Evolutionary conservation across 2,113 vertebrate species (phyloP).

Genomic region (Typhlomys cinereus): DNA sequence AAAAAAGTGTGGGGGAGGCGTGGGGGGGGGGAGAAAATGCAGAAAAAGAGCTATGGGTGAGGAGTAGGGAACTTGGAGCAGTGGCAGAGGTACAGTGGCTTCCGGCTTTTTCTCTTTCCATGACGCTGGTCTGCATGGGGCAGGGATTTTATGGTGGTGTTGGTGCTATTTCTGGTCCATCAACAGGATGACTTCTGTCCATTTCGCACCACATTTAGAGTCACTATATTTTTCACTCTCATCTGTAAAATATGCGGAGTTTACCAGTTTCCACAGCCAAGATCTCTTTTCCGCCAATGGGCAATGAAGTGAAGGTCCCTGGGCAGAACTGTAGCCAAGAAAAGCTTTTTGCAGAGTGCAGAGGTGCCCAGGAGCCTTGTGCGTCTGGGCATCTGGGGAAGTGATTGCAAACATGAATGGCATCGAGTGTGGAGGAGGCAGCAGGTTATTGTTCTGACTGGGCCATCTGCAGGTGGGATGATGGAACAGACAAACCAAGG

Average conservation of each 20-base stretch:
- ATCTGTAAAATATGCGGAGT: conserved; percentile 73
- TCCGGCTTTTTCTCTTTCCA: conserved; percentile 78
- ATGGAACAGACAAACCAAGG: neutral
- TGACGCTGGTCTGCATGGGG: conserved; percentile 68
- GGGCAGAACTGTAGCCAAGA: conserved; percentile 63
- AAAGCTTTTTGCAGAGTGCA: conserved; percentile 64
- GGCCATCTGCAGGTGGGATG: neutral
- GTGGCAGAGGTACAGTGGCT: neutral
- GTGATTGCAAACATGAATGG: conserved; percentile 32
- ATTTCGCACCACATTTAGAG: conserved; percentile 80
- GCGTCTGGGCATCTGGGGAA: conserved; percentile 21
- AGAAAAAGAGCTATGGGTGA: neutral
- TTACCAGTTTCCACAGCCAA: conserved; percentile 75
- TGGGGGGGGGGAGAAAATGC: neutral
- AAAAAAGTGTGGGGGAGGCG: neutral
- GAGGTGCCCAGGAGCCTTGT: conserved; percentile 1
- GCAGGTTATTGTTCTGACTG: neutral
- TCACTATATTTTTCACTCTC: conserved; percentile 72
- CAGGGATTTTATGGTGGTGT: neutral
- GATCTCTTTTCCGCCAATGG: conserved; percentile 57
- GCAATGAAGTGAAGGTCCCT: conserved; percentile 57
- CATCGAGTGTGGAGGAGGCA: neutral
- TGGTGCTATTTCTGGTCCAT: conserved; percentile 83
- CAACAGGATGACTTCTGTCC: conserved; percentile 79
- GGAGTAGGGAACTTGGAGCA: neutral